Conservation (phyloP, 1,140 invertebrate genomes). For the Drosophila bocqueti region DNA sequence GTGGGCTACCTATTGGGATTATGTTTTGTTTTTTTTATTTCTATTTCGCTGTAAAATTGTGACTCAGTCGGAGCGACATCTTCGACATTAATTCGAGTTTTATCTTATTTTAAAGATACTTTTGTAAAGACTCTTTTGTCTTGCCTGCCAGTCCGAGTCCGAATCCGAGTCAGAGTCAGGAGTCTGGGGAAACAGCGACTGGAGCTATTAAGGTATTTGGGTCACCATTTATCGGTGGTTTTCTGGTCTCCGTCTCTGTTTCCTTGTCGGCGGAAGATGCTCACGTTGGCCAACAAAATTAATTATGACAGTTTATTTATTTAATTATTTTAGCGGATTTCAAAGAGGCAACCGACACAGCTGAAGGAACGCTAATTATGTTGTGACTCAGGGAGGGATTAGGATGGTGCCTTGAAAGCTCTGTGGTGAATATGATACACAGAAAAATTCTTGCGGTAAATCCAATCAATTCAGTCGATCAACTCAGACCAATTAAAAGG, state of each 20-base stretch:
- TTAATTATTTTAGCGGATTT: slow-evolving; percentile 74
- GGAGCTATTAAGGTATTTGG: slow-evolving; percentile 61
- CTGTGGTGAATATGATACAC: background rate
- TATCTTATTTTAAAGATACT: slow-evolving; percentile 45
- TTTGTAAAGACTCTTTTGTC: slow-evolving; percentile 51
- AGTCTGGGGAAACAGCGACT: slow-evolving; percentile 22
- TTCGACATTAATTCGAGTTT: slow-evolving; percentile 44
- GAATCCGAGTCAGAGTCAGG: slow-evolving; percentile 1
- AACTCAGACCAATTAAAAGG: no score
- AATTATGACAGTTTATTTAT: slow-evolving; percentile 84
- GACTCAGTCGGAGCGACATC: slow-evolving; percentile 52
- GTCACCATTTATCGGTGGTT: slow-evolving; percentile 50
- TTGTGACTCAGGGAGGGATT: slow-evolving; percentile 75
- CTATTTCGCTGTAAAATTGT: slow-evolving; percentile 46
- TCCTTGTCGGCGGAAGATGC: slow-evolving; percentile 26
- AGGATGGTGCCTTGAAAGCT: slow-evolving; percentile 8
- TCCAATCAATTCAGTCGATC: no score
- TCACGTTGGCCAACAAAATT: slow-evolving; percentile 67
- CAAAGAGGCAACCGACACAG: slow-evolving; percentile 53
- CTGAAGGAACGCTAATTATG: slow-evolving; percentile 60
- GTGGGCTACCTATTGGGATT: slow-evolving; percentile 60
- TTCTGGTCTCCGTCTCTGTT: slow-evolving; percentile 16
- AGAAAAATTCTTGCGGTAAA: no score
- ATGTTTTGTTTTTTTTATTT: slow-evolving; percentile 26
- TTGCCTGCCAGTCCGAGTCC: slow-evolving; percentile 5